A percentile compares a stretch with the other conserved stretches of the same genome.
Evolutionary conservation across 2,113 vertebrate genomes (phyloP).

Genomic region (Hydropotes inermis): DNA sequence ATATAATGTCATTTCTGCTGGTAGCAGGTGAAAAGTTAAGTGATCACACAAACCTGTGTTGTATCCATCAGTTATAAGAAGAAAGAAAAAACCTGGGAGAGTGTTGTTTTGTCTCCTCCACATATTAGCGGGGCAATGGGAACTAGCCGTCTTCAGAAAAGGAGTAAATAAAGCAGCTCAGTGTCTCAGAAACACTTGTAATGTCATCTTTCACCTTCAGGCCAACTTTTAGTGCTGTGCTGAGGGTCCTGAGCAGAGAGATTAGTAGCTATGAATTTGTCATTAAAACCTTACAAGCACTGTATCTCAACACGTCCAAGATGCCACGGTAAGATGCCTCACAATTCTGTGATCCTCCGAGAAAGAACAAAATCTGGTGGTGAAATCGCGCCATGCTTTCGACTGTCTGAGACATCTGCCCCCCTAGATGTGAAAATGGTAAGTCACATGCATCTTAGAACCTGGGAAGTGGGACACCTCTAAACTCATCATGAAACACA

Average conservation of each 20-base stretch:
- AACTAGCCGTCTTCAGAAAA: not conserved
- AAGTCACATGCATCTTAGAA: not conserved
- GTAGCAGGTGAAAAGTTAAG: not conserved
- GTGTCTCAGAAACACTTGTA: not conserved
- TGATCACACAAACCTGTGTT: not conserved
- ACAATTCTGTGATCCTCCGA: not conserved
- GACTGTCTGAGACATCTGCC: not conserved
- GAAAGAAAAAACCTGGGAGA: not conserved
- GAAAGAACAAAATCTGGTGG: not conserved
- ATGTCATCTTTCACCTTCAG: not conserved
- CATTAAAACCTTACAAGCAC: not conserved
- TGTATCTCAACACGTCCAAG: not conserved
- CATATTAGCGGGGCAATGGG: not conserved
- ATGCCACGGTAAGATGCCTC: fast-evolving
- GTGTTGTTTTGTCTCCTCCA: not conserved
- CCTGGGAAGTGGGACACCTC: not conserved
- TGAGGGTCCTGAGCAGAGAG: not conserved
- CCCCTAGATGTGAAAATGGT: not conserved
- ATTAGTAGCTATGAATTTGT: not conserved
- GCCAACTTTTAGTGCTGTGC: not conserved
- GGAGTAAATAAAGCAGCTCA: not conserved
- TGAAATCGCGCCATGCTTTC: not conserved
- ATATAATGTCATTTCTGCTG: not conserved
- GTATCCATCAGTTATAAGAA: not conserved
- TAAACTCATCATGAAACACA: not conserved